Percentiles rank a stretch among this genome's conserved stretches.
These are phyloP conservation scores for Diadema setosum DNA, from an alignment of 35 echinoderm and acorn worm species.

Conservation along the genomic window DNA sequence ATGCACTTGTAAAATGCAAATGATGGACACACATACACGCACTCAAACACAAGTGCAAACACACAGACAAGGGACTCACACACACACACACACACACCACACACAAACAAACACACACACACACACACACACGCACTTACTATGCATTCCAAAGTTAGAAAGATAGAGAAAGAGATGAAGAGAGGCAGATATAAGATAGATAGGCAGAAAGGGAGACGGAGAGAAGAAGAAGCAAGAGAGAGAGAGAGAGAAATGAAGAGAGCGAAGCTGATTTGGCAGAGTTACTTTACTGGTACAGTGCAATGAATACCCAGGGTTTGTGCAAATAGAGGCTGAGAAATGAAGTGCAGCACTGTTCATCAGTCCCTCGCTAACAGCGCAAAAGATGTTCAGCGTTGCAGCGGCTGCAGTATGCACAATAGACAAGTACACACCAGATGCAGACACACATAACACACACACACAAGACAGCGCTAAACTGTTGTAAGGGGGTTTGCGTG, in stretches of 20 bases:
- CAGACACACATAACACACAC: too few relatives aligned
- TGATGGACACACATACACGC: not conserved
- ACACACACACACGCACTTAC: not conserved
- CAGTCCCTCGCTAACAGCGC: too few relatives aligned
- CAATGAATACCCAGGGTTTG: too few relatives aligned
- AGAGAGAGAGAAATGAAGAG: not conserved
- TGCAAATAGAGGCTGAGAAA: too few relatives aligned
- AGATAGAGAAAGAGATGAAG: not conserved
- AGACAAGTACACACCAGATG: too few relatives aligned
- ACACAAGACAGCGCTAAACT: too few relatives aligned
- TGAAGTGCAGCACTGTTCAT: too few relatives aligned
- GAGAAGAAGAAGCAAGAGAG: not conserved
- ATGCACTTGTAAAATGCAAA: constrained; percentile 13
- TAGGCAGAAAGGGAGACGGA: not conserved
- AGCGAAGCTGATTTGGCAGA: too few relatives aligned
- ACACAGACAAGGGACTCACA: not conserved
- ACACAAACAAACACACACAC: not conserved
- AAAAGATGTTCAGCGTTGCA: too few relatives aligned
- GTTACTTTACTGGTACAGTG: too few relatives aligned
- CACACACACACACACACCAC: not conserved
- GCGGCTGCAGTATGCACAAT: too few relatives aligned
- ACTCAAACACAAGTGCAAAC: not conserved
- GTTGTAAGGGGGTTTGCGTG: too few relatives aligned
- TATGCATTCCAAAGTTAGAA: not conserved
- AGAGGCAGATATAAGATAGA: not conserved